Base-by-base conservation (phyloP, 2,888 invertebrate genomes). In the Tipula helvola region DNA sequence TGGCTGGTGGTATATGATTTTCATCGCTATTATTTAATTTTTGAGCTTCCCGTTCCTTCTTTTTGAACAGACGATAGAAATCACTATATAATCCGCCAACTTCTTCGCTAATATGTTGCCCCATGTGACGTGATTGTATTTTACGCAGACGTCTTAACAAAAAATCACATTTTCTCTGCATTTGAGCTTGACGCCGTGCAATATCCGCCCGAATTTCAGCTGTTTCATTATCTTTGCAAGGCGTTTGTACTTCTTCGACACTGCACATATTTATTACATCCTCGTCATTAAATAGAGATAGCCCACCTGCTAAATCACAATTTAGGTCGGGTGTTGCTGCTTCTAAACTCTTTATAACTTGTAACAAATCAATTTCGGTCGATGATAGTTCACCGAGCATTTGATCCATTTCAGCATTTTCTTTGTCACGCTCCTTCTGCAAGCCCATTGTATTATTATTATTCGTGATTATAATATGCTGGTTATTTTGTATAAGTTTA, bases 71-170 rank as follows among this genome's bases (percentile, higher is more conserved):
- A 2, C 95, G 93, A 88, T 96, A 95, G 39, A 95, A 95, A 89
- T 95, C 93, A 88, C 96, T 95, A 88, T 96, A 94, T 87, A 97
- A 94, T 5, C 96, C 96, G 36, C 94, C 93, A 12, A 96, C 94
- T 91, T 98, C 97, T 88, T 96, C 95, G 86, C 96, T 95, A 39
- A 95, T 93, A 90, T 97, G 96, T 88, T 94, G 94, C 5, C 96
- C 96, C 90, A 96, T 93, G 47, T 95, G 92, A 86, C 95, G 93
- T 0, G 95, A 94, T 90, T 97, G 97, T 36, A 96, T 91, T 90
- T 96, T 96, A 13, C 96, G 92, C 87, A 97, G 91, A 88, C 97
- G 93, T 88, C 96, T 92, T 89, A 95, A 90, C 86, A 97, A 91
- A 90, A 95, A 95, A 86, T 96, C 95, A 89, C 95, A 93, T 88